Evolutionary conservation across 1,140 invertebrate genomes (phyloP).

Genomic region (Drosophila carrolli): DNA sequence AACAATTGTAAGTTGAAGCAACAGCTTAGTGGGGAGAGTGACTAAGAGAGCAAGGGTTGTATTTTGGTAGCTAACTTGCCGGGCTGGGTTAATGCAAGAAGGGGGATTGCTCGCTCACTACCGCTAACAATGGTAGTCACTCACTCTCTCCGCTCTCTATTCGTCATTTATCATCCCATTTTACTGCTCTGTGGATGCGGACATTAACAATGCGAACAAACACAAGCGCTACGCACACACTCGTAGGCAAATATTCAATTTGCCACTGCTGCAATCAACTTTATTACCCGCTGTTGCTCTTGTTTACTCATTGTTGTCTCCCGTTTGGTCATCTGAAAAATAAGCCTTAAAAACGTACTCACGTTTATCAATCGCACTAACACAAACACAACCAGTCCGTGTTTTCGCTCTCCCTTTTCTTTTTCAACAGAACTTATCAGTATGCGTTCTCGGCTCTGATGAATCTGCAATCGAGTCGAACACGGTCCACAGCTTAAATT

Average conservation of each 20-base stretch:
- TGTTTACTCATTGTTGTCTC: slow-evolving; percentile 57
- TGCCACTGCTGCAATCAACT: slow-evolving; percentile 72
- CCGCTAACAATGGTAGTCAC: slow-evolving; percentile 61
- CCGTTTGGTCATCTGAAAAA: slow-evolving; percentile 65
- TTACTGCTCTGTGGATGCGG: slow-evolving; percentile 27
- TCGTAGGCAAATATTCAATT: slow-evolving; percentile 63
- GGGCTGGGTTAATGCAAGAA: not conserved
- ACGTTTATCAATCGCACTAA: slow-evolving; percentile 65
- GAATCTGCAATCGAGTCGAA: slow-evolving; percentile 7
- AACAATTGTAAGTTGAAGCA: slow-evolving; percentile 41
- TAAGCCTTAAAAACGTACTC: slow-evolving; percentile 44
- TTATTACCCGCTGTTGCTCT: slow-evolving; percentile 57
- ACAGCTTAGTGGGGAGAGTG: slow-evolving; percentile 20
- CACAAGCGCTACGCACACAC: slow-evolving; percentile 23
- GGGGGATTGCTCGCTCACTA: slow-evolving; percentile 5
- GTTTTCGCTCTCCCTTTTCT: slow-evolving; percentile 21
- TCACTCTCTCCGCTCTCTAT: slow-evolving; percentile 3
- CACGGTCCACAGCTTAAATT: slow-evolving; percentile 17
- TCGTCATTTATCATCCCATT: slow-evolving; percentile 21
- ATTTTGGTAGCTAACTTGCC: slow-evolving; percentile 20
- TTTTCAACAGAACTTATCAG: slow-evolving; percentile 32
- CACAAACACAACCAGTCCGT: slow-evolving; percentile 16
- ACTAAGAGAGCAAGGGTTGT: slow-evolving; percentile 49
- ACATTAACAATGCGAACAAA: slow-evolving; percentile 79
- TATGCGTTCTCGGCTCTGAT: slow-evolving; percentile 2